Conservation (phyloP, 2,113 vertebrate species). For the Aleadryas rufinucha region DNA sequence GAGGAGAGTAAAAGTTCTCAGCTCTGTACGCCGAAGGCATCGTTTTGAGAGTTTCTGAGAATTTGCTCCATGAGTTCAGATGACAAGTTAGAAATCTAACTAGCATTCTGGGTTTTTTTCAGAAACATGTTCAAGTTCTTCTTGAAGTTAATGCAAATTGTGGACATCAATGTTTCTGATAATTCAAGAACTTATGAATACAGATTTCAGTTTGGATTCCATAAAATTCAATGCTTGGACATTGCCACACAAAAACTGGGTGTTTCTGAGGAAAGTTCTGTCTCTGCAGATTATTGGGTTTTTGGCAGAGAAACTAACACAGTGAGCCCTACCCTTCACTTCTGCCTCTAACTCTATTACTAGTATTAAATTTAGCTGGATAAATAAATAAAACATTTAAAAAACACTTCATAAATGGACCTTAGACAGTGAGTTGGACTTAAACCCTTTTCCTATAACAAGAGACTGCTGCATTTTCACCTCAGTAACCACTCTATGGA, state of each 20-base stretch:
- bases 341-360: not conserved
- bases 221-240: not conserved
- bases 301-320: not conserved
- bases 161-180: not conserved
- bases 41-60: not conserved
- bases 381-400: constrained; percentile 16
- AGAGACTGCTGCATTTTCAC: not conserved
- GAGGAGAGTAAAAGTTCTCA: not conserved
- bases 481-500: not conserved
- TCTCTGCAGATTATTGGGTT: not conserved
- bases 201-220: not conserved
- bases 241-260: not conserved
- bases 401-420: not conserved
- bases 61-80: not conserved
- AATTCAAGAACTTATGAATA: not conserved
- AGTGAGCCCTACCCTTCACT: not conserved
- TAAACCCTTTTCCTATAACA: not conserved
- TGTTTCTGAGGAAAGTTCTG: not conserved
- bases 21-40: accelerated
- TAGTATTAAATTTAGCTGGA: not conserved
- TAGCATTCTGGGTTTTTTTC: accelerated
- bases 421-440: not conserved
- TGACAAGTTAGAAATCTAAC: not conserved
- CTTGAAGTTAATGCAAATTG: not conserved
- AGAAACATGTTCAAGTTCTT: not conserved